Percentiles rank a stretch among this genome's conserved stretches.
phyloP scores from a whole-genome alignment of 2,888 invertebrate species.

The Lypha dubia region DNA sequence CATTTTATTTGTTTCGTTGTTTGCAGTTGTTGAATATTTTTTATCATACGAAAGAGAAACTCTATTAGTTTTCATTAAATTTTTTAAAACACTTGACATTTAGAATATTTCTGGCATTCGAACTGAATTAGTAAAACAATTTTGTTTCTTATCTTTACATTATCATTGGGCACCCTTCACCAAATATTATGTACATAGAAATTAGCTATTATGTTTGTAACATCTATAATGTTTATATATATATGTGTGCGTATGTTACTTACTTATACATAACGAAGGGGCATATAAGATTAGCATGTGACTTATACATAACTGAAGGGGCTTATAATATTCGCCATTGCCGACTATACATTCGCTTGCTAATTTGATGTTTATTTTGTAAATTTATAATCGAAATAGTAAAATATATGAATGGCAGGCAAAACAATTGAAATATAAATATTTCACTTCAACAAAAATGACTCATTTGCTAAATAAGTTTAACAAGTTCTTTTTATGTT shows the following conservation, averaged over 20 bases:
- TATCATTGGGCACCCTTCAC: neutral
- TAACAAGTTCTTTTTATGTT: neutral
- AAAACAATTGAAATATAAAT: slow-evolving; percentile 13
- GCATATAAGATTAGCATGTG: too few relatives aligned
- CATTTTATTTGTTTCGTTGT: neutral
- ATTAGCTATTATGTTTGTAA: too few relatives aligned
- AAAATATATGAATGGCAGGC: neutral
- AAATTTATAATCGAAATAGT: neutral
- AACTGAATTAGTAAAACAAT: too few relatives aligned
- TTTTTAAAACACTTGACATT: neutral
- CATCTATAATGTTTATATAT: too few relatives aligned
- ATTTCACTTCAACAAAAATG: neutral
- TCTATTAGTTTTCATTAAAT: neutral
- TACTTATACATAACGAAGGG: too few relatives aligned
- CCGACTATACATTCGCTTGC: too few relatives aligned
- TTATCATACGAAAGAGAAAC: neutral
- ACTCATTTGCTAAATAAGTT: neutral
- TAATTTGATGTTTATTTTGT: neutral
- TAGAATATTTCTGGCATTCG: neutral
- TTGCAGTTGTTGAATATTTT: neutral
- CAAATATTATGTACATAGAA: too few relatives aligned
- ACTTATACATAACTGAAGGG: too few relatives aligned
- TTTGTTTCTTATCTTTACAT: neutral
- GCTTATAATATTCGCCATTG: too few relatives aligned
- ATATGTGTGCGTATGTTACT: too few relatives aligned